These are phyloP conservation scores for Patella caerulea DNA, from an alignment of 2,888 invertebrate species.

Conservation along the genomic window DNA sequence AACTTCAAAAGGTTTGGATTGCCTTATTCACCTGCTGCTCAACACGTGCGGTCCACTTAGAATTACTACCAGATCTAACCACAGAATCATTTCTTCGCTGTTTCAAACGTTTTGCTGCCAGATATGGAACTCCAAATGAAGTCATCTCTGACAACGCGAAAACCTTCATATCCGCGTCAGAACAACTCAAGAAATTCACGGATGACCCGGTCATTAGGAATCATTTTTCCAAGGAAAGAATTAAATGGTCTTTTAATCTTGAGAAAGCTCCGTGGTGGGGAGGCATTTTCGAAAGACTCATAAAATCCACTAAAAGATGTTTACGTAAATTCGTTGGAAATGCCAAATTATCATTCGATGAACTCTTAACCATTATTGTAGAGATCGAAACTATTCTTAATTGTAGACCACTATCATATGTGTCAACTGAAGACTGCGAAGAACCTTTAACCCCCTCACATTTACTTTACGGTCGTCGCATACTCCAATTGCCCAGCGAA, in stretches of 20 bases:
- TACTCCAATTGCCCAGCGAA: neutral
- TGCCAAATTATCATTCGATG: neutral
- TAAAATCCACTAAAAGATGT: neutral
- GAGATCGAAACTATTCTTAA: neutral
- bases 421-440: neutral
- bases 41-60: neutral
- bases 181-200: neutral
- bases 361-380: neutral
- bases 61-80: neutral
- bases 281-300: neutral
- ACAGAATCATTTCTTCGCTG: neutral
- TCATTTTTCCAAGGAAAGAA: neutral
- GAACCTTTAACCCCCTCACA: neutral
- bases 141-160: neutral
- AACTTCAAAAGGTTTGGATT: neutral
- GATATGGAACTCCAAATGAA: neutral
- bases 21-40: neutral
- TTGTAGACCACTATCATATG: neutral
- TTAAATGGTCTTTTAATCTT: neutral
- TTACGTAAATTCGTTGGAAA: neutral
- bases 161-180: neutral
- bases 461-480: neutral
- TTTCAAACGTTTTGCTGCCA: slow-evolving; percentile 2
- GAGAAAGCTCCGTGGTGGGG: slow-evolving; percentile 1
- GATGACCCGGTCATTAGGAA: neutral